Base-by-base conservation (phyloP, 2,888 invertebrate species). In the Melieria picta region DNA sequence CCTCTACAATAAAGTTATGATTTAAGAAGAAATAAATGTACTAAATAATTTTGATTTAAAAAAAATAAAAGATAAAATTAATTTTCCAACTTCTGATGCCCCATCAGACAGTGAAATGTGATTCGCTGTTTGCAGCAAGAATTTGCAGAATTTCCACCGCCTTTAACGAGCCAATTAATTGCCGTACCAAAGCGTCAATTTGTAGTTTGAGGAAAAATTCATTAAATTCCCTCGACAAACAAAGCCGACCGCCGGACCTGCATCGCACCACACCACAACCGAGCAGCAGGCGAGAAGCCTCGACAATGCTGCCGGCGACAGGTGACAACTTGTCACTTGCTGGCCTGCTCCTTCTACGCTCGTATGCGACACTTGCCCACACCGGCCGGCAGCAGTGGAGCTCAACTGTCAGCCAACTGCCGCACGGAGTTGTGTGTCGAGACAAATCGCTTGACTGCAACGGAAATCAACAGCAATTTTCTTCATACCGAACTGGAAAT, bases 91-190 rank as follows among this genome's bases (percentile, higher is more conserved):
- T 30, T 2, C 30, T 30, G 30, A 30, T 30, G 30, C 30, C 2
- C 30, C 2, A 30, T 30, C 30, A 30, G 30, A 30, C 30, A 30
- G 30, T 30, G 30, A 30, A 30, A 30, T 30, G 30, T 30, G 30
- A 30, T 30, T 30, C 30, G 30, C 30, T 30, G 30, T 30, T 30
- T 30, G 16, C 9, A n/a, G 48, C 11, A 11, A 0, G 9, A 62
- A 56, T 30, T 46, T 56, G 61, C 55, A 47, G 56, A 56, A 62
- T 55, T 56, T n/a, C 5, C n/a, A 63, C 42, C 30, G 13, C 1
- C 69, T 56, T 69, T 70, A 70, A 70, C 65, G 42, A 58, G 50
- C 65, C 65, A 70, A 70, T 70, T 70, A 70, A 70, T 70, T 65
- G 56, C 69, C 61, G 56, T 47, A 45, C 13, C 11, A 50, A 43